Conservation (phyloP, 2,888 invertebrate species). For the Clusia tigrina region DNA sequence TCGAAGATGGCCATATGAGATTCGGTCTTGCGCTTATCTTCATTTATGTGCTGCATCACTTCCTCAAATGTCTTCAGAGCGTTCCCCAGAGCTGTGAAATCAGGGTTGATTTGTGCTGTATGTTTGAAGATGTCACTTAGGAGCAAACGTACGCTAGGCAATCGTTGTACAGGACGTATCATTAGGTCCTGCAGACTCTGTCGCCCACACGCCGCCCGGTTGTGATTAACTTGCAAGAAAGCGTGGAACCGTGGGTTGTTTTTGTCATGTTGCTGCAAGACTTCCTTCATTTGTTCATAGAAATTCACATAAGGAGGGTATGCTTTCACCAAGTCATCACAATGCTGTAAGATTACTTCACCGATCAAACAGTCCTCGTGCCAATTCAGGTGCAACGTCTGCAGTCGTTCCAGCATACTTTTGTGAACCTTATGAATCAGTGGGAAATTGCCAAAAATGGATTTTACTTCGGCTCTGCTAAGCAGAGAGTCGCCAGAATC, state of each 20-base stretch:
- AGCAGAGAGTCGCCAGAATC: conserved; percentile 80
- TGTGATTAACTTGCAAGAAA: conserved; percentile 94
- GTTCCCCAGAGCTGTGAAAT: conserved; percentile 82
- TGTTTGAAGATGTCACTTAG: conserved; percentile 95
- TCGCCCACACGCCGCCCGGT: conserved; percentile 93
- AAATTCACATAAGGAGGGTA: conserved; percentile 99
- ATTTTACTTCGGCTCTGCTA: conserved; percentile 90
- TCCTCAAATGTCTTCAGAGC: conserved; percentile 88
- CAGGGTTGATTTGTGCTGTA: conserved; percentile 87
- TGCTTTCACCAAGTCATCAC: conserved; percentile 87
- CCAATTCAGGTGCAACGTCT: conserved; percentile 70
- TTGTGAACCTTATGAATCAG: conserved; percentile 94
- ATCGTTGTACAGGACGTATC: conserved; percentile 96
- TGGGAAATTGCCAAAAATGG: conserved; percentile 94
- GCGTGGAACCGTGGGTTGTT: conserved; percentile 97
- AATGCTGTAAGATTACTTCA: conserved; percentile 85
- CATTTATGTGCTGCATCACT: conserved; percentile 96
- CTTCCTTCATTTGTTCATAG: conserved; percentile 96
- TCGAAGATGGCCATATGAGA: conserved; percentile 96
- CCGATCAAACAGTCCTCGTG: conserved; percentile 88
- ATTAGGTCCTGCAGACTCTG: conserved; percentile 95
- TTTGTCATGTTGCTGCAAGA: conserved; percentile 87
- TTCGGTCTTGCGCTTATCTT: conserved; percentile 96
- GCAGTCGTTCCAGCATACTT: conserved; percentile 72
- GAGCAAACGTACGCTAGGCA: conserved; percentile 94